phyloP scores from a whole-genome alignment of 1,140 invertebrate genomes.

The Lepidurus couesii region DNA sequence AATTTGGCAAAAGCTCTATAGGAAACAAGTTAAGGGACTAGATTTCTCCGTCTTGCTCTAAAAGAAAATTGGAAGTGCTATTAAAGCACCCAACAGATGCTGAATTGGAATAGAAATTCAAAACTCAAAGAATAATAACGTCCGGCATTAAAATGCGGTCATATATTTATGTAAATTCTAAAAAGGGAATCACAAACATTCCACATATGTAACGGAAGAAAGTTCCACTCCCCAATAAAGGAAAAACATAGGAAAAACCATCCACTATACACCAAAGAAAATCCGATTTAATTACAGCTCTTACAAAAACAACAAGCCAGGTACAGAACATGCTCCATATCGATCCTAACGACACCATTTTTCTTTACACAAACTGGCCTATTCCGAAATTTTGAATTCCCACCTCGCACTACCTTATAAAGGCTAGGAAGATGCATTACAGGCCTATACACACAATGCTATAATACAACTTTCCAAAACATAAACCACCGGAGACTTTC shows the following conservation, averaged over 20 bases:
- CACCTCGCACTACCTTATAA: background rate
- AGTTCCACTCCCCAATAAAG: too few species aligned
- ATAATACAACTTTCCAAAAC: background rate
- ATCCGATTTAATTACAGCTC: background rate
- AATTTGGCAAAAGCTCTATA: too few species aligned
- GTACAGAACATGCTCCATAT: background rate
- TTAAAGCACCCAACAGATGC: too few species aligned
- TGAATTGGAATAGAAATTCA: too few species aligned
- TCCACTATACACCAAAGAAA: background rate
- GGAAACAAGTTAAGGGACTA: too few species aligned
- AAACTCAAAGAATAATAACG: too few species aligned
- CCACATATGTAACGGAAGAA: too few species aligned
- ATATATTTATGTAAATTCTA: too few species aligned
- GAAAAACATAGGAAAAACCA: background rate
- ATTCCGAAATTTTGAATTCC: background rate
- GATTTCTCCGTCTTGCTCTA: too few species aligned
- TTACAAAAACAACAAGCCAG: slow-evolving; percentile 19
- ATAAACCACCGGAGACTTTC: background rate
- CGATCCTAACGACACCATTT: background rate
- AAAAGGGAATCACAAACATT: too few species aligned
- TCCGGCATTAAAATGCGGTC: too few species aligned
- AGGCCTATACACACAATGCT: background rate
- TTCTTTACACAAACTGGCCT: background rate
- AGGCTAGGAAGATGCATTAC: slow-evolving; percentile 10
- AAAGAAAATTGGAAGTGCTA: too few species aligned